Base-by-base conservation (phyloP, 2,113 vertebrate species). In the Trichomycterus rosablanca region DNA sequence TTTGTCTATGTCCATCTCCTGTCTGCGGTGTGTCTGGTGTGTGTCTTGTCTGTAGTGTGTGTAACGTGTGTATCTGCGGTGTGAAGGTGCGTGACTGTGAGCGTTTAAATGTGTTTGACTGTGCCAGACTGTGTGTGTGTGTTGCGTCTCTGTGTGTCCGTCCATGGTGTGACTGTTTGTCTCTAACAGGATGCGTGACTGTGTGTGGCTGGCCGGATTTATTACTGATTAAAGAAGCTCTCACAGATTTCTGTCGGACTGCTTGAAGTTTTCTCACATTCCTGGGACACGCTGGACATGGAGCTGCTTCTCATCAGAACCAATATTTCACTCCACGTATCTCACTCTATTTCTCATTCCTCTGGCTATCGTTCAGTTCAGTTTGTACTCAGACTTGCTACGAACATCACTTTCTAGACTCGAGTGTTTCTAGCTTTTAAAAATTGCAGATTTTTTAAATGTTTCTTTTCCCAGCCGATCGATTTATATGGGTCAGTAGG, bases 261-360 rank as follows among this genome's bases (percentile, higher is more conserved):
- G 40, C 45, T 55, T 48, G 58, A 56, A 43, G 59, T 70, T 70
- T 69, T 66, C 58, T 28, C n/a, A 51, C 70, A 73, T 69, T 71
- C 75, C 58, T 76, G 59, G 65, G 68, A 63, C 68, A 63, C 55
- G 23, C 59, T 52, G 63, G 55, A 68, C 57, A 62, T 59, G 68
- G 62, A 69, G 48, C 77, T 73, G 73, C 53, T 75, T 75, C 73
- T 69, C 62, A 69, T 75, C 75, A 79, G 28, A 51, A 35, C 55
- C 49, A 52, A 44, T 70, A 58, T 57, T 73, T 56, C 66, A 61
- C 67, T 71, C 74, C 49, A 4, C 7, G 12, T 51, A 12, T 50
- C 22, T 37, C 10, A 30, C 40, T 20, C 24, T 61, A 18, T 46
- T 11, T 54, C 30, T 34, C 23, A 3, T 14, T 18, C 24, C 5